Evolutionary conservation across 2,888 invertebrate genomes (phyloP).

Genomic region (Suillia variegata): DNA sequence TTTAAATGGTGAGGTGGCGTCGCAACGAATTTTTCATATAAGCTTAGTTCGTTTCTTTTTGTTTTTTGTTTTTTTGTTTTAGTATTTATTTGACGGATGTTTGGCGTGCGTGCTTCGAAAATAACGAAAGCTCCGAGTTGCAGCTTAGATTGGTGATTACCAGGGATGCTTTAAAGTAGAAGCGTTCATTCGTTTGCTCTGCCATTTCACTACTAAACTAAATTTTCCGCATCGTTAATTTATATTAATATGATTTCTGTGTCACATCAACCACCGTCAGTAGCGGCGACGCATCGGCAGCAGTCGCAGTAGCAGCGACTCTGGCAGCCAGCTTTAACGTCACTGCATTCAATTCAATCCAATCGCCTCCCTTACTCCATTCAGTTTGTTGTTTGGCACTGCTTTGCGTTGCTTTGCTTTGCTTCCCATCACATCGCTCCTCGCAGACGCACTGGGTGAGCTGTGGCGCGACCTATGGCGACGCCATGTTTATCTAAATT

Average conservation of each 20-base stretch:
- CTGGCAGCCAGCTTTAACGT: too few species aligned
- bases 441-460: conserved; percentile 1
- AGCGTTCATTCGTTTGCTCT: conserved; percentile 26
- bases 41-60: too few species aligned
- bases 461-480: conserved; percentile 40
- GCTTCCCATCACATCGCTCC: too few species aligned
- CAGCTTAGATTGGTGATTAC: background rate
- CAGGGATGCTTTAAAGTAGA: conserved; percentile 59
- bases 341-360: too few species aligned
- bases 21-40: too few species aligned
- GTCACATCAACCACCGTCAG: conserved; percentile 39
- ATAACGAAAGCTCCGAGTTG: background rate
- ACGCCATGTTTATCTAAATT: conserved; percentile 61
- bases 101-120: conserved; percentile 26
- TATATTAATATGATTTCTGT: conserved; percentile 61
- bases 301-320: conserved; percentile 16
- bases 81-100: conserved; percentile 36
- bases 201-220: conserved; percentile 59
- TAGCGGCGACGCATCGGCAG: conserved; percentile 24
- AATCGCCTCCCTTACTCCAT: too few species aligned
- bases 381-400: conserved; percentile 41
- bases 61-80: too few species aligned
- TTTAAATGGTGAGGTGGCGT: too few species aligned
- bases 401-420: background rate
- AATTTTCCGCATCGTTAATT: conserved; percentile 62